Conservation (phyloP, 2,113 vertebrate species). For the Cinclus cinclus region DNA sequence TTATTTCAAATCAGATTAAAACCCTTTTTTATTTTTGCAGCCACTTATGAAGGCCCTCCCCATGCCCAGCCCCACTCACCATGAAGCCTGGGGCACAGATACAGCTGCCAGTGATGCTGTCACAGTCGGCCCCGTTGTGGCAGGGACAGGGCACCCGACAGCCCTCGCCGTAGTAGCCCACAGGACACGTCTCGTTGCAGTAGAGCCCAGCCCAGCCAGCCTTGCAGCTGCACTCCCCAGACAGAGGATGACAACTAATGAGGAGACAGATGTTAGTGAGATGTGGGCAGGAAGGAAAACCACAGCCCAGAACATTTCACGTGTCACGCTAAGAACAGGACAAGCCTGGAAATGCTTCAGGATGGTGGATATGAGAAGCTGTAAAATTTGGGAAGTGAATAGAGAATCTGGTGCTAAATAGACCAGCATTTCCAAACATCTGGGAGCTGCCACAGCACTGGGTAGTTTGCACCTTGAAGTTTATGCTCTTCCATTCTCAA, state of each 20-base stretch:
- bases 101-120: conserved; percentile 87
- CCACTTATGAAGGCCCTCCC: neutral
- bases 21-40: neutral
- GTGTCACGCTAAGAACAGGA: neutral
- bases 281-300: neutral
- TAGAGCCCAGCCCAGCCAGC: conserved; percentile 92
- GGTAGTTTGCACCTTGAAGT: neutral
- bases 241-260: conserved; percentile 92
- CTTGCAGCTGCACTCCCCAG: conserved; percentile 92
- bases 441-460: neutral
- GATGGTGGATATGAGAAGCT: neutral
- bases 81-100: conserved; percentile 89
- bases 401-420: neutral
- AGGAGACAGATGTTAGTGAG: neutral
- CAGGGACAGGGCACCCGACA: conserved; percentile 87
- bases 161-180: conserved; percentile 85
- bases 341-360: neutral
- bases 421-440: neutral
- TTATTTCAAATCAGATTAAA: neutral
- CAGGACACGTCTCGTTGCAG: conserved; percentile 93
- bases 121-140: conserved; percentile 91
- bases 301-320: accelerated
- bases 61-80: conserved; percentile 67
- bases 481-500: neutral
- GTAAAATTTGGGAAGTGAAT: neutral